Evolutionary conservation across 2,888 invertebrate species (phyloP).

Genomic region (Tryphoninae sp.): DNA sequence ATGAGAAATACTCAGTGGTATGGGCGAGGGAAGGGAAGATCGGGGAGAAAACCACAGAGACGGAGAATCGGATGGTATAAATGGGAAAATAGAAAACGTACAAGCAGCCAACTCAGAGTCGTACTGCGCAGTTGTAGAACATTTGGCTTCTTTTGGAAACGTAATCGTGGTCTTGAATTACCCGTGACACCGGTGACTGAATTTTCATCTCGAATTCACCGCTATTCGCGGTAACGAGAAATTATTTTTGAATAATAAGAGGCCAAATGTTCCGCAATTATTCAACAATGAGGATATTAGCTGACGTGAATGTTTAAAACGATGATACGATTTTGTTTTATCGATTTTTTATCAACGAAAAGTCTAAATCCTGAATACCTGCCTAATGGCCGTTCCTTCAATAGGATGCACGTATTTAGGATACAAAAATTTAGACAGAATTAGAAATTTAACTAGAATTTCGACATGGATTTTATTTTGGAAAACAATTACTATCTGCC

Average conservation of each 20-base stretch:
- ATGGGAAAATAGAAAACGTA: background rate
- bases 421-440: too few relatives aligned
- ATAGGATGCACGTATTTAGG: too few relatives aligned
- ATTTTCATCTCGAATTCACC: slow-evolving; percentile 32
- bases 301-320: background rate
- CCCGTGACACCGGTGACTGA: slow-evolving; percentile 59
- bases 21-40: slow-evolving; percentile 30
- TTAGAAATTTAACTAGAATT: too few relatives aligned
- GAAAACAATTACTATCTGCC: too few relatives aligned
- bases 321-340: background rate
- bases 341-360: background rate
- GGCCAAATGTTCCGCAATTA: too few relatives aligned
- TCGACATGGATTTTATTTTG: too few relatives aligned
- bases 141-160: slow-evolving; percentile 30
- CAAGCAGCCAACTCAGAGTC: background rate
- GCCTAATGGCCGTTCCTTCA: too few relatives aligned
- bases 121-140: slow-evolving; percentile 22
- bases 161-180: slow-evolving; percentile 57
- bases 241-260: background rate
- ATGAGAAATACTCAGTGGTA: slow-evolving; percentile 47
- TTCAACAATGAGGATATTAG: too few relatives aligned
- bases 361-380: too few relatives aligned
- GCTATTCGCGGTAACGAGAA: background rate
- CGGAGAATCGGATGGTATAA: slow-evolving; percentile 1
- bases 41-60: slow-evolving; percentile 41